These are phyloP conservation scores for Anguilla megastoma DNA, from an alignment of 2,797 vertebrate genomes.

Conservation along the genomic window DNA sequence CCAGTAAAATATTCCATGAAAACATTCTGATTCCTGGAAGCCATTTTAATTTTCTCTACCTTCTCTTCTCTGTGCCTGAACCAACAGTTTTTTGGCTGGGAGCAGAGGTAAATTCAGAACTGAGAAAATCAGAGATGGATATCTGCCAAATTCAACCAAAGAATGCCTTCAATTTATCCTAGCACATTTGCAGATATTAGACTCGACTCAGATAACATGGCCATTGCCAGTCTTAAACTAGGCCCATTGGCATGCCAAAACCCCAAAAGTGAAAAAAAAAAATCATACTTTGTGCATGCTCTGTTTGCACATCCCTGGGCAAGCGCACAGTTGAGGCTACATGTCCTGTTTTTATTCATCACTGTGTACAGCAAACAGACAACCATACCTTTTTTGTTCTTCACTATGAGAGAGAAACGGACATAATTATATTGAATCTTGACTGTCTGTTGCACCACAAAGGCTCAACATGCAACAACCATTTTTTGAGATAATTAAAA, in stretches of 20 bases:
- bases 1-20: not conserved
- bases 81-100: not conserved
- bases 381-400: not conserved
- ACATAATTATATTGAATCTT: not conserved
- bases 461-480: not conserved
- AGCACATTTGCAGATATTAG: not conserved
- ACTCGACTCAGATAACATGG: not conserved
- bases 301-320: not conserved
- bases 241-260: not conserved
- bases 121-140: not conserved
- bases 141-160: conserved; percentile 10
- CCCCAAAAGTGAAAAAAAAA: not conserved
- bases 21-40: not conserved
- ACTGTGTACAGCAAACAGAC: not conserved
- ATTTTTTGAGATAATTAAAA: not conserved
- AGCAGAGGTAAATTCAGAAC: not conserved
- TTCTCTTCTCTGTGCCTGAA: not conserved
- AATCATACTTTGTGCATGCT: not conserved
- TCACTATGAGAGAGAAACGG: not conserved
- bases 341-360: not conserved
- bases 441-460: not conserved
- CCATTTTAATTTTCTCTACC: not conserved
- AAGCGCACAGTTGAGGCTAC: not conserved
- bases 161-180: not conserved
- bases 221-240: not conserved